A percentile compares a stretch with the other conserved stretches of the same genome.
Conservation (phyloP, 2,888 invertebrate genomes). For the Lysandra bellargus region DNA sequence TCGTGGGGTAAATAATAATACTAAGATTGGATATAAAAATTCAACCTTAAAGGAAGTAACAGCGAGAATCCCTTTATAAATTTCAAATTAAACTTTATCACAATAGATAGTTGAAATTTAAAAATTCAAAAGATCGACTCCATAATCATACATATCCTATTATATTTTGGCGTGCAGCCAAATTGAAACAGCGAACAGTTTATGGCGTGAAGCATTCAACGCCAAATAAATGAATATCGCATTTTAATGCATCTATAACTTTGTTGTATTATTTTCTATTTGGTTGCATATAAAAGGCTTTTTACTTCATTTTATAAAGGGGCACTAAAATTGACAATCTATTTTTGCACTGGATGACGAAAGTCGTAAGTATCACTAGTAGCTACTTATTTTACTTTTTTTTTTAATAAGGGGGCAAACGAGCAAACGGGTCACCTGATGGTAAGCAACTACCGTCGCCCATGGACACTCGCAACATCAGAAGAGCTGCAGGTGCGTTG, state of each 20-base stretch:
- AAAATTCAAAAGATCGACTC: slow-evolving; percentile 18
- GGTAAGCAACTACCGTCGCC: no score
- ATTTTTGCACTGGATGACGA: no score
- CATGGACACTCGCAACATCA: no score
- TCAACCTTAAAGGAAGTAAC: neutral
- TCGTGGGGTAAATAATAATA: no score
- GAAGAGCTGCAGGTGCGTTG: no score
- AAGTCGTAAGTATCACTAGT: no score
- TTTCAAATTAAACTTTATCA: neutral
- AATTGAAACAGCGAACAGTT: slow-evolving; percentile 23
- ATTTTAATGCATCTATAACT: slow-evolving; percentile 26
- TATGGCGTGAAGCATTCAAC: slow-evolving; percentile 25
- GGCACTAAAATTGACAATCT: no score
- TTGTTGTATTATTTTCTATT: slow-evolving; percentile 11
- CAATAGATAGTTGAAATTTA: slow-evolving; percentile 13
- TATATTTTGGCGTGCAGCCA: slow-evolving; percentile 27
- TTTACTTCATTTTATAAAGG: neutral
- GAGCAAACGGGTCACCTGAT: no score
- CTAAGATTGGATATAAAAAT: no score
- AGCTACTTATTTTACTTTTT: no score
- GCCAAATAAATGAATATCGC: slow-evolving; percentile 26
- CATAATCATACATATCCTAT: slow-evolving; percentile 23
- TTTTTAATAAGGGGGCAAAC: no score
- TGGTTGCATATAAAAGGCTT: slow-evolving; percentile 3
- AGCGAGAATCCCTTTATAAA: neutral